phyloP scores from a whole-genome alignment of 2,888 invertebrate genomes.

The Cyclophora punctaria region DNA sequence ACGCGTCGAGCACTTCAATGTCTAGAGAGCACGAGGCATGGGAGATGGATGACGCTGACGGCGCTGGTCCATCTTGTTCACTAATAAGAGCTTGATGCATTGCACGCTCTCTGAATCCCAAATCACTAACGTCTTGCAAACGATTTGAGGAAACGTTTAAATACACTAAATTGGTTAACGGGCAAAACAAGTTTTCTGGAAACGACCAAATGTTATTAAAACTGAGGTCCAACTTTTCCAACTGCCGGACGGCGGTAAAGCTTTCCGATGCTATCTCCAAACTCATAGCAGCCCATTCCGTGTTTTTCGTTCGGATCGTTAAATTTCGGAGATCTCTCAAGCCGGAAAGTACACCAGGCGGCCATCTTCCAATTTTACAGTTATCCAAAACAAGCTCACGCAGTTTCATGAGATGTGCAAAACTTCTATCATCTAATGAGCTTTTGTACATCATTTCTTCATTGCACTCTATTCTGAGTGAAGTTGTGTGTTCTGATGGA shows the following conservation, averaged over 20 bases:
- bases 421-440: slow-evolving; percentile 83
- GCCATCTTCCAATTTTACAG: slow-evolving; percentile 90
- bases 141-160: slow-evolving; percentile 92
- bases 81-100: slow-evolving; percentile 79
- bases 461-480: slow-evolving; percentile 85
- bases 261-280: slow-evolving; percentile 87
- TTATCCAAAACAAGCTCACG: slow-evolving; percentile 87
- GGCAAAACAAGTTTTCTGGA: slow-evolving; percentile 89
- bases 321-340: slow-evolving; percentile 88
- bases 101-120: slow-evolving; percentile 86
- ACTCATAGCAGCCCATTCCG: slow-evolving; percentile 88
- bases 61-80: slow-evolving; percentile 69
- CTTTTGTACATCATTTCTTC: slow-evolving; percentile 87
- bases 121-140: slow-evolving; percentile 89
- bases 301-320: slow-evolving; percentile 88
- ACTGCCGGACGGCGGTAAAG: slow-evolving; percentile 83
- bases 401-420: slow-evolving; percentile 86
- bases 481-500: slow-evolving; percentile 87
- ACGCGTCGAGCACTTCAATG: slow-evolving; percentile 87
- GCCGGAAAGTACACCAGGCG: slow-evolving; percentile 85
- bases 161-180: slow-evolving; percentile 83
- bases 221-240: slow-evolving; percentile 89
- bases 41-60: slow-evolving; percentile 55
- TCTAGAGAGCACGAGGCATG: slow-evolving; percentile 82
- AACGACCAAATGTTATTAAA: slow-evolving; percentile 93